Conservation (phyloP, 2,888 invertebrate species). For the Xestia xanthographa region DNA sequence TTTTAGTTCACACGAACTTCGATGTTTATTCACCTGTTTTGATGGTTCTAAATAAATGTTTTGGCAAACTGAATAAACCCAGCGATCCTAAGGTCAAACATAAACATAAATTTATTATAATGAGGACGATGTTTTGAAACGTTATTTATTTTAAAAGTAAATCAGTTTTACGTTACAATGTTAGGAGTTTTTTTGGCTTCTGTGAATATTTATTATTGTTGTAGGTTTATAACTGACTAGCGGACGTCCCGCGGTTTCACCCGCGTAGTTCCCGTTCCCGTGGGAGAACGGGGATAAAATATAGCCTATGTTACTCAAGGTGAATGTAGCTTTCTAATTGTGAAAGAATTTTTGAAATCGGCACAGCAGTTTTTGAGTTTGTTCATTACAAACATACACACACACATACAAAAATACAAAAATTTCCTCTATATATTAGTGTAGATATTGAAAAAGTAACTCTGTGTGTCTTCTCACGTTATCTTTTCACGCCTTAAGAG, state of each 20-base stretch:
- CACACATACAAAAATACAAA: too few relatives aligned
- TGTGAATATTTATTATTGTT: not conserved
- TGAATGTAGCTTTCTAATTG: too few relatives aligned
- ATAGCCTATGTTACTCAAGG: too few relatives aligned
- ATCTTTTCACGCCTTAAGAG: not conserved
- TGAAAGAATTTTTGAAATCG: too few relatives aligned
- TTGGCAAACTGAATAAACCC: conserved; percentile 44
- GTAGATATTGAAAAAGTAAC: too few relatives aligned
- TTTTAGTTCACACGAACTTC: conserved; percentile 8
- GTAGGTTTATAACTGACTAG: not conserved
- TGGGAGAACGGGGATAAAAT: too few relatives aligned
- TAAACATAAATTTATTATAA: conserved; percentile 25
- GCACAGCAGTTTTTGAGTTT: too few relatives aligned
- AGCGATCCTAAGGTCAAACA: conserved; percentile 12
- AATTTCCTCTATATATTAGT: too few relatives aligned
- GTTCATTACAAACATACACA: too few relatives aligned
- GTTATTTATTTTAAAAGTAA: conserved; percentile 25
- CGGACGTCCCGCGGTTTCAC: too few relatives aligned
- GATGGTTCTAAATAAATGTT: conserved; percentile 70
- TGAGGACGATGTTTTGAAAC: conserved; percentile 20
- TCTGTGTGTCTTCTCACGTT: not conserved
- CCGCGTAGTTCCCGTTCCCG: too few relatives aligned
- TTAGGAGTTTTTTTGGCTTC: not conserved
- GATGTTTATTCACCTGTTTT: conserved; percentile 45
- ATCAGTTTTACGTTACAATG: not conserved